A percentile compares a stretch with the other conserved stretches of the same genome.
Evolutionary conservation across 2,797 vertebrate genomes (phyloP).

Genomic region (Apogon hyalosoma): DNA sequence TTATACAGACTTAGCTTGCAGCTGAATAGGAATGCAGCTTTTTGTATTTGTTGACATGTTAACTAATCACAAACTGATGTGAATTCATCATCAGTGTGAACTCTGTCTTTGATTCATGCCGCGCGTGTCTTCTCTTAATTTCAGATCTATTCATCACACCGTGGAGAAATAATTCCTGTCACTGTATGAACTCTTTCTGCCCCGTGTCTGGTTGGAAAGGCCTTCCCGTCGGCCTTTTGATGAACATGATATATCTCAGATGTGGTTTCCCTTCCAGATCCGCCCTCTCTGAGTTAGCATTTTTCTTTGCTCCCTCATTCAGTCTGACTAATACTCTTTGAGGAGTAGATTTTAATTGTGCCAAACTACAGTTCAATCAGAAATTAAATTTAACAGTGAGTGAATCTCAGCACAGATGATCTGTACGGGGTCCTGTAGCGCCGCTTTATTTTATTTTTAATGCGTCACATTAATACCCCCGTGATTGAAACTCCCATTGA

Average conservation of each 20-base stretch:
- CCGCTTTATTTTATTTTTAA: constrained; percentile 18
- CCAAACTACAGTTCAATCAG: constrained; percentile 3
- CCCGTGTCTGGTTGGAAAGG: constrained; percentile 33
- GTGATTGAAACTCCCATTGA: constrained; percentile 4
- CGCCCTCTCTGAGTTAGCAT: constrained; percentile 35
- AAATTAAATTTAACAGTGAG: constrained; percentile 41
- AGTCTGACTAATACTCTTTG: constrained; percentile 41
- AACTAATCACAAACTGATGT: constrained; percentile 44
- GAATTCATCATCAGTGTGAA: constrained; percentile 26
- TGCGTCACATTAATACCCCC: neutral
- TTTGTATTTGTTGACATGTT: constrained; percentile 29
- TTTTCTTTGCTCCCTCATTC: constrained; percentile 47
- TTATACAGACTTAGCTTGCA: constrained; percentile 13
- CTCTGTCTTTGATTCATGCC: constrained; percentile 29
- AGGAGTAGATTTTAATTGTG: constrained; percentile 41
- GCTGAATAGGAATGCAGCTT: constrained; percentile 16
- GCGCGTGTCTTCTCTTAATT: constrained; percentile 33
- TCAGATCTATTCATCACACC: constrained; percentile 43
- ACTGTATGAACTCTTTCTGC: constrained; percentile 38
- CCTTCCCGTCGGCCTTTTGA: constrained; percentile 35
- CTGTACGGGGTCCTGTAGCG: constrained; percentile 5
- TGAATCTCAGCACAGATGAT: constrained; percentile 17
- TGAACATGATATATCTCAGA: constrained; percentile 42
- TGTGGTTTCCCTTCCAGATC: constrained; percentile 15
- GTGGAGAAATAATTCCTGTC: constrained; percentile 32